Evolutionary conservation across 2,797 vertebrate species (phyloP), one percentile per base, ranked within the genome.

Genomic region (Todus mexicanus): DNA sequence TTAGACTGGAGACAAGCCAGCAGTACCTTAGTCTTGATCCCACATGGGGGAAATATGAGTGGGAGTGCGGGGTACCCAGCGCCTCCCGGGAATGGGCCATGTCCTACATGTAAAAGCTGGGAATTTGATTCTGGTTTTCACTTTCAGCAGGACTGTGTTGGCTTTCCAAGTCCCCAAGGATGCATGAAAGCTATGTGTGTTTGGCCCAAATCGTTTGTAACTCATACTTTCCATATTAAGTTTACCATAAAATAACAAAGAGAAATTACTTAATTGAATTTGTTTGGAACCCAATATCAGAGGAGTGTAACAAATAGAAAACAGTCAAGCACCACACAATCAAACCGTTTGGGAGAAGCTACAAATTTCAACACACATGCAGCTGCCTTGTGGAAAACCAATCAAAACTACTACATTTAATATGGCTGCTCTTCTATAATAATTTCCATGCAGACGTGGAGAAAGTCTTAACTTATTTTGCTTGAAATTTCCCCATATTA

Each of bases 241-340:
- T 26, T 95, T 72, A 85, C 43, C 37, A 81, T 78, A 78, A 83
- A 95, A 95, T 60, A 96, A 80, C 72, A 91, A 81, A 91, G 87
- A 94, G 73, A 85, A 94, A 90, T 59, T 2, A 69, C 56, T 89
- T 92, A 89, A 94, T 87, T 92, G 70, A 94, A 93, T 92, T 84
- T 94, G 68, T 87, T 92, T 81, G 90, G 87, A 95, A 93, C 72
- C 26, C 73, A 86, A 8, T 92, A 87, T 83, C 70, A 83, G 87
- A 87, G 79, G 26, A 90, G 61, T 71, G 86, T 90, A 89, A 93
- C 93, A 93, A 94, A 96, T 19, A 91, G 59, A 84, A 93, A 92
- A 89, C 92, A 94, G 73, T 26, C 54, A 70, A 84, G 70, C 1
- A 4, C 40, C 26, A 20, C 11, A 42, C 54, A 85, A 65, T 69